Conservation (phyloP, 2,888 invertebrate species). For the Ichneumoninae sp. region DNA sequence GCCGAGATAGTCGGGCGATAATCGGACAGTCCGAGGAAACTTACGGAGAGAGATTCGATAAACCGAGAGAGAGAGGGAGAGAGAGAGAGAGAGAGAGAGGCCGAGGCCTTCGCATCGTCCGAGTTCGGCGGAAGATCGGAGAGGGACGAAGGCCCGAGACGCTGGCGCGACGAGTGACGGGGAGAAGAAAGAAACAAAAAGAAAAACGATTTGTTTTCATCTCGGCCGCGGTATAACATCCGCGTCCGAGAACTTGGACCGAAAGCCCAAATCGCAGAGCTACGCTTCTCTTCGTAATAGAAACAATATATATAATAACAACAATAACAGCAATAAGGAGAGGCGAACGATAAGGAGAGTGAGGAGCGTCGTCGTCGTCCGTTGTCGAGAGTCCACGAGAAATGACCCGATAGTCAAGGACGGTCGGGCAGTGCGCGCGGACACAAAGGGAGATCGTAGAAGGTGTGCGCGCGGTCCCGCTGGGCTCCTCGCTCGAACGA, state of each 20-base stretch:
- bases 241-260: slow-evolving; percentile 57
- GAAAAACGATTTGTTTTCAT: slow-evolving; percentile 52
- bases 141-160: neutral
- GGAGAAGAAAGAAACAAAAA: neutral
- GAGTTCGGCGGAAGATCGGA: neutral
- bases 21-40: neutral
- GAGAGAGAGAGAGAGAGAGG: slow-evolving; percentile 35
- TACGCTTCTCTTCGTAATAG: neutral
- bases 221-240: slow-evolving; percentile 63
- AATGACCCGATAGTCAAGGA: slow-evolving; percentile 63
- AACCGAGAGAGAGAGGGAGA: neutral
- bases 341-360: neutral
- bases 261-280: neutral
- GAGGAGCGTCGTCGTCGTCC: slow-evolving; percentile 21
- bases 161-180: slow-evolving; percentile 16
- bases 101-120: neutral
- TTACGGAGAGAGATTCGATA: neutral
- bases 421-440: slow-evolving; percentile 50
- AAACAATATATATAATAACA: neutral
- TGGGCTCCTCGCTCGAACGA: slow-evolving; percentile 50
- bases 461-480: slow-evolving; percentile 57
- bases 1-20: neutral
- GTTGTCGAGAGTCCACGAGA: slow-evolving; percentile 58
- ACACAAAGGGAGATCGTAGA: slow-evolving; percentile 63
- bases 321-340: neutral